phyloP scores from a whole-genome alignment of 37 sponge, comb jelly and placozoan species.

The Beroe forskalii region DNA sequence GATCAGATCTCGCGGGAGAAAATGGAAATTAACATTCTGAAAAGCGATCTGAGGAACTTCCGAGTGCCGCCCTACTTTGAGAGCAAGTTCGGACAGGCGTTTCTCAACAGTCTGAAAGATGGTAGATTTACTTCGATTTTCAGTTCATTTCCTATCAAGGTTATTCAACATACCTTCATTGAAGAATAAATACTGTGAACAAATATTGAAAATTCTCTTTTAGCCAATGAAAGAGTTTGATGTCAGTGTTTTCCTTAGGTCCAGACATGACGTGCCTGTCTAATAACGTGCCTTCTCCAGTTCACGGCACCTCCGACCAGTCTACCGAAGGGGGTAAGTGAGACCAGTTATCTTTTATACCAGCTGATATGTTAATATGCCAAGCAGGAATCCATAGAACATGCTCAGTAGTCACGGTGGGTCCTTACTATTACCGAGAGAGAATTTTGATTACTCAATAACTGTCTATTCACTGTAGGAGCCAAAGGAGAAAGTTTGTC shows the following conservation, averaged over 20 bases:
- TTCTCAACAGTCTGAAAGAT: slow-evolving; percentile 60
- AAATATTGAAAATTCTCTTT: too few species aligned
- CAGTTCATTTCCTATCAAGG: too few species aligned
- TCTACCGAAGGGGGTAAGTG: neutral
- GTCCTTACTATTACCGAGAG: too few species aligned
- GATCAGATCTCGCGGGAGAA: slow-evolving; percentile 11
- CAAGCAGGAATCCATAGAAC: too few species aligned
- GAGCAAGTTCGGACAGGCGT: slow-evolving; percentile 67
- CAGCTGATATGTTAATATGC: too few species aligned
- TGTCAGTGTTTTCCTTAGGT: neutral
- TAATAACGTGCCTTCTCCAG: slow-evolving; percentile 10
- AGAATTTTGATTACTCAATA: too few species aligned
- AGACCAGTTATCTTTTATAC: neutral
- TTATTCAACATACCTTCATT: too few species aligned
- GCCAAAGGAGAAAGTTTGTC: slow-evolving; percentile 50
- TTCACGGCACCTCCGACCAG: slow-evolving; percentile 20
- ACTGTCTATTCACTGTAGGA: slow-evolving; percentile 12
- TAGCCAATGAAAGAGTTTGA: too few species aligned
- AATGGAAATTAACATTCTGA: slow-evolving; percentile 66
- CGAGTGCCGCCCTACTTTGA: slow-evolving; percentile 76
- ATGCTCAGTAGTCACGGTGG: too few species aligned
- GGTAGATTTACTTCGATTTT: too few species aligned
- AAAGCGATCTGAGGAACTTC: slow-evolving; percentile 66
- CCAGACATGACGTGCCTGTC: slow-evolving; percentile 27
- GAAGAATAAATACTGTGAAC: too few species aligned